Evolutionary conservation across 2,797 vertebrate species (phyloP).

Genomic region (Picus viridis): DNA sequence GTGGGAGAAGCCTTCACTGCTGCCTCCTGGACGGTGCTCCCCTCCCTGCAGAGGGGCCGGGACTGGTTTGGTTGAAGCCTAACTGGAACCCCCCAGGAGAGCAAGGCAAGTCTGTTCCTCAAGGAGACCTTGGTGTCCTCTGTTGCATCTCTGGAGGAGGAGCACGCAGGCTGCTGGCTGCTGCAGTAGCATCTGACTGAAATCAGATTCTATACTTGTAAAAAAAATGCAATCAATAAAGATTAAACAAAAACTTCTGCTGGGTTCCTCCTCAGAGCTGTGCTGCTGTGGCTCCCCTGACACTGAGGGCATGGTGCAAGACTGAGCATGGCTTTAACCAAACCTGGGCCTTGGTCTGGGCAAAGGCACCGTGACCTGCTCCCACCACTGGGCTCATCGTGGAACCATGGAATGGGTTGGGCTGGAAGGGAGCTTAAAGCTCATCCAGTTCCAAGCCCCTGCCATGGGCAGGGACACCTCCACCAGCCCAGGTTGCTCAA

Average conservation of each 20-base stretch:
- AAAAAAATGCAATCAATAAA: constrained; percentile 54
- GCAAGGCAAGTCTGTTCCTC: neutral
- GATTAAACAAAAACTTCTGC: constrained; percentile 32
- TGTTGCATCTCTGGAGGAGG: constrained; percentile 13
- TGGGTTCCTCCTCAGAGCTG: neutral
- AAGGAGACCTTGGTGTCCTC: neutral
- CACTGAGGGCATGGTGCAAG: neutral
- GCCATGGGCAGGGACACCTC: too few species aligned
- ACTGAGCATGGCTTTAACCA: neutral
- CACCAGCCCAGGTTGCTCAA: too few species aligned
- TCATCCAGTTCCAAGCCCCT: too few species aligned
- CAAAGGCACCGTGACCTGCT: neutral
- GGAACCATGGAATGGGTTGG: too few species aligned
- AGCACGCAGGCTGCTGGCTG: constrained; percentile 2
- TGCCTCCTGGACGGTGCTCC: neutral
- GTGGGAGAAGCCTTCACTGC: neutral
- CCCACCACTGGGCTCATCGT: rapidly evolving
- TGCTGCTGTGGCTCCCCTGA: neutral
- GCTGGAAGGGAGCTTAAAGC: too few species aligned
- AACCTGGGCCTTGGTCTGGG: neutral
- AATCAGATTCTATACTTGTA: constrained; percentile 64
- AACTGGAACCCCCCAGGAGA: neutral
- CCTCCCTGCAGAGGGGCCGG: neutral
- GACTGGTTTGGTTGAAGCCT: neutral
- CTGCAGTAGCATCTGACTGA: constrained; percentile 33